phyloP scores from a whole-genome alignment of 2,113 vertebrate species.

The Malurus alboscapulatus region DNA sequence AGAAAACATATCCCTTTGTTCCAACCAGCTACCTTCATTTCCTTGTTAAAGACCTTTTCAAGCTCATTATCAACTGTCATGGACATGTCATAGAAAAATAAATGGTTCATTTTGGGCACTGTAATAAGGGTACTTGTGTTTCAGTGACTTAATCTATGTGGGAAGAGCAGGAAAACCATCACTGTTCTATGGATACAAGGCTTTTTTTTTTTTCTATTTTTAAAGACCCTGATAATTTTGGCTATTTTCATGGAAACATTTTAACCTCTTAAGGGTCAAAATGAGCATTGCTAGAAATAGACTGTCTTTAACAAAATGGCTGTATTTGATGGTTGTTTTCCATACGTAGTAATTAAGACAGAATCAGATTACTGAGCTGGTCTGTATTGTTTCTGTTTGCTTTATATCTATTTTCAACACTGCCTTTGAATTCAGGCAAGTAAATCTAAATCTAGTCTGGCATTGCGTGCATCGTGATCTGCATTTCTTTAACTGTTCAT shows the following conservation, averaged over 20 bases:
- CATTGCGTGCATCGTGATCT: neutral
- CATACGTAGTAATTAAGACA: neutral
- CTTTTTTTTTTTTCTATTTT: neutral
- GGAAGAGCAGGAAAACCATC: neutral
- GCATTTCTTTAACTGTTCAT: neutral
- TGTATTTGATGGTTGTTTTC: neutral
- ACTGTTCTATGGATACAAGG: neutral
- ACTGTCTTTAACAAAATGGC: neutral
- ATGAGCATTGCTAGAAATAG: neutral
- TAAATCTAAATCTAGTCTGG: neutral
- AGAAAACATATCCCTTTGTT: neutral
- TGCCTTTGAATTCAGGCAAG: neutral
- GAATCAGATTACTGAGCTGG: neutral
- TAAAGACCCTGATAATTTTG: neutral
- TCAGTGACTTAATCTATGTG: neutral
- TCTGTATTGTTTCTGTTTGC: neutral
- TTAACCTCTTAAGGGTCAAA: neutral
- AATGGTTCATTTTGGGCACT: neutral
- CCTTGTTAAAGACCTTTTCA: neutral
- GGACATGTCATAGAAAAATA: neutral
- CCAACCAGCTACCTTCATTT: neutral
- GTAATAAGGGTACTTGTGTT: neutral
- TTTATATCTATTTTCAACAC: neutral
- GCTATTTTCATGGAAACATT: neutral
- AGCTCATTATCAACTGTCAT: neutral